These are phyloP conservation scores for Gambelia wislizenii DNA, from an alignment of 2,797 vertebrate genomes.

Conservation along the genomic window DNA sequence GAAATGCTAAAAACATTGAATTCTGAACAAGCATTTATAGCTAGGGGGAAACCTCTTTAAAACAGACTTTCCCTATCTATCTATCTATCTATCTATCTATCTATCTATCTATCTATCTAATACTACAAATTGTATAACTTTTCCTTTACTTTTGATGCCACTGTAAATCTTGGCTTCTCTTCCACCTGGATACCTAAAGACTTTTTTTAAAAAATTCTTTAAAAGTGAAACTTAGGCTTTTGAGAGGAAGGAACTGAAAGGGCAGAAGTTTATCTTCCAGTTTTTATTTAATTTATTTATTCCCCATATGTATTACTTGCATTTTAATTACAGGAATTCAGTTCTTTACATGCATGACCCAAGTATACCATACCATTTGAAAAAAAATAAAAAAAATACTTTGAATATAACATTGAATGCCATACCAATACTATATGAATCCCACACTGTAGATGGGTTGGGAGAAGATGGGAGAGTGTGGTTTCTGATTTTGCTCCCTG, in stretches of 20 bases:
- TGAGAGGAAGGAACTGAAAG: neutral
- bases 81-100: too few species aligned
- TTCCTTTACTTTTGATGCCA: neutral
- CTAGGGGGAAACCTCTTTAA: neutral
- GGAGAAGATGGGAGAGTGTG: too few species aligned
- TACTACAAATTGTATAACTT: neutral
- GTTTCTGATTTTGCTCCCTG: too few species aligned
- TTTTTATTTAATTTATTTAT: neutral
- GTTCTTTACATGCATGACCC: neutral
- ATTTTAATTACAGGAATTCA: neutral
- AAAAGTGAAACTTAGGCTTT: neutral
- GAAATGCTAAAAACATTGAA: neutral
- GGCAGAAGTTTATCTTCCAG: neutral
- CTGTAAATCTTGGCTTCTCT: rapidly evolving
- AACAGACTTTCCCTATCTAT: neutral
- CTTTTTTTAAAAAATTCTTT: neutral
- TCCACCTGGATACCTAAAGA: slow-evolving; percentile 22
- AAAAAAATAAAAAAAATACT: neutral
- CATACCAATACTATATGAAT: neutral
- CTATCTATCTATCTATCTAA: neutral
- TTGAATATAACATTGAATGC: neutral
- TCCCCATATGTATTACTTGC: neutral
- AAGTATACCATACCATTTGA: neutral
- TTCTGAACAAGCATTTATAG: slow-evolving; percentile 5
- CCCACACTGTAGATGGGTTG: neutral